Conservation (phyloP, 2,888 invertebrate genomes). For the Drosophila rubida region DNA sequence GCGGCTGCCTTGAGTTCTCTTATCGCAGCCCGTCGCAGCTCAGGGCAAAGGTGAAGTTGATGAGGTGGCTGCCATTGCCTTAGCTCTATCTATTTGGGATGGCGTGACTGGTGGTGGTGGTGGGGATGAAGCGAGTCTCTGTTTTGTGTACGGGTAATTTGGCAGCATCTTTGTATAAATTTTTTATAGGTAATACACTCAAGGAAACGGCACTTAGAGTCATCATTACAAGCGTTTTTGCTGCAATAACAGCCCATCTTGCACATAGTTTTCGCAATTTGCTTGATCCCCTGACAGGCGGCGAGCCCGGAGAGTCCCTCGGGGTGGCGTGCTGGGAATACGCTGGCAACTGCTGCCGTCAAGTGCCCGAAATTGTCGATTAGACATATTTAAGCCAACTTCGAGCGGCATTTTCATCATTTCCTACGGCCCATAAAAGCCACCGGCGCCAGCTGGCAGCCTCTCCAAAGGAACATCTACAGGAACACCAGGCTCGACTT, state of each 20-base stretch:
- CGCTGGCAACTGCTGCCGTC: constrained; percentile 64
- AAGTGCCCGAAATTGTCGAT: constrained; percentile 73
- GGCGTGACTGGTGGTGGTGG: constrained; percentile 56
- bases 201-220: constrained; percentile 85
- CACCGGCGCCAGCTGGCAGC: constrained; percentile 61
- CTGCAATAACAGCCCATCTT: constrained; percentile 85
- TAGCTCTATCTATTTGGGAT: constrained; percentile 47
- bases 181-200: constrained; percentile 85
- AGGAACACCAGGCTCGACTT: constrained; percentile 19
- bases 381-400: constrained; percentile 70
- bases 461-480: not conserved
- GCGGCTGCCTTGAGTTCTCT: constrained; percentile 41
- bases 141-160: constrained; percentile 62
- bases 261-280: constrained; percentile 85
- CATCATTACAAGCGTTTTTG: constrained; percentile 85
- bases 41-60: constrained; percentile 46
- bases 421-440: constrained; percentile 55
- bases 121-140: constrained; percentile 39
- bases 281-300: constrained; percentile 81
- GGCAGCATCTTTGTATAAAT: constrained; percentile 81
- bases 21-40: constrained; percentile 52
- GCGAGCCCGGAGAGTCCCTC: constrained; percentile 2
- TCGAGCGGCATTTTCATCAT: constrained; percentile 70
- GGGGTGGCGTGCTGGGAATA: constrained; percentile 14
- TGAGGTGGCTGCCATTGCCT: constrained; percentile 41